phyloP scores from a whole-genome alignment of 2,113 vertebrate species.

The Pipa parva region DNA sequence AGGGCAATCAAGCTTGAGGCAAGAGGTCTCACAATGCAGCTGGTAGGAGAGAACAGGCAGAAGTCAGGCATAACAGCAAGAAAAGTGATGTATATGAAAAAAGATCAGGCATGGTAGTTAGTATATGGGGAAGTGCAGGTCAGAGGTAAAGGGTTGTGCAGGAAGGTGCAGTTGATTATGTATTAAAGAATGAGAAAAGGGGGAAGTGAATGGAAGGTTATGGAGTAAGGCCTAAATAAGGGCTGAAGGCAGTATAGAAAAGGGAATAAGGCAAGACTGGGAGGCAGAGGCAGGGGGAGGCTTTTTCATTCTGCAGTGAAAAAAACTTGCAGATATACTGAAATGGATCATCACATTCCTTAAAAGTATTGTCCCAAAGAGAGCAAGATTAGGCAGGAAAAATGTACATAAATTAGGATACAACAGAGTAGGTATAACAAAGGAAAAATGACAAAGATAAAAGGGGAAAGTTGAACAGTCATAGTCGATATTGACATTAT shows the following conservation, averaged over 20 bases:
- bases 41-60: slow-evolving; percentile 1
- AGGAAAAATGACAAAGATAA: slow-evolving; percentile 23
- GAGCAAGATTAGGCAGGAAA: slow-evolving; percentile 6
- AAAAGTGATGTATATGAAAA: slow-evolving; percentile 1
- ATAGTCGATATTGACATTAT: slow-evolving; percentile 25
- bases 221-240: not conserved
- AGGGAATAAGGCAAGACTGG: not conserved
- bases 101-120: not conserved
- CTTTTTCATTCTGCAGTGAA: slow-evolving; percentile 14
- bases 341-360: slow-evolving; percentile 30
- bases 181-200: not conserved
- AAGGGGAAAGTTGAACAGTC: slow-evolving; percentile 34
- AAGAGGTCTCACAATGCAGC: slow-evolving; percentile 22
- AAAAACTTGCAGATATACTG: slow-evolving; percentile 36
- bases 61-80: slow-evolving; percentile 1
- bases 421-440: slow-evolving; percentile 2
- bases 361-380: slow-evolving; percentile 13
- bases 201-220: too few relatives aligned
- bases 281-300: not conserved
- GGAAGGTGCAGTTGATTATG: not conserved
- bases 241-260: not conserved
- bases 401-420: not conserved
- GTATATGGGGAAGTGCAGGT: not conserved
- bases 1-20: slow-evolving; percentile 26
- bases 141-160: not conserved